A percentile compares a stretch with the other conserved stretches of the same genome.
Evolutionary conservation across 2,888 invertebrate genomes (phyloP).

Genomic region (Hydrotaea cyrtoneurina): DNA sequence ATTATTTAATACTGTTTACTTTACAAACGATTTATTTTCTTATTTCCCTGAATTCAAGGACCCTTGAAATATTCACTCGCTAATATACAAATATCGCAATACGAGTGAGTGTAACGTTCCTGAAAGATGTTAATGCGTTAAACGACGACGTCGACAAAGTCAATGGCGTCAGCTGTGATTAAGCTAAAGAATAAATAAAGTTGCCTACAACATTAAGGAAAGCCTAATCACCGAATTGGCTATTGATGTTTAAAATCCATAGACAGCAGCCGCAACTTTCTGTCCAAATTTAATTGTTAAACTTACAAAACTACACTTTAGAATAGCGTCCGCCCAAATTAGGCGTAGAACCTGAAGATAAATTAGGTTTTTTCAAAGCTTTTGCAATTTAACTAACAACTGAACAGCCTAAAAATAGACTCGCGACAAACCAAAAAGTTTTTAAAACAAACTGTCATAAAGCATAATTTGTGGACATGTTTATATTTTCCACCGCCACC

Average conservation of each 20-base stretch:
- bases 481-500: neutral
- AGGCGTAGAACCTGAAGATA: neutral
- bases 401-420: constrained; percentile 16
- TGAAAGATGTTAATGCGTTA: neutral
- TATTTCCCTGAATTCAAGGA: constrained; percentile 7
- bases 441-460: constrained; percentile 2
- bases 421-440: neutral
- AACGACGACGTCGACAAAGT: too few relatives aligned
- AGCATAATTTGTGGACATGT: neutral
- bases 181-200: neutral
- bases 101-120: neutral
- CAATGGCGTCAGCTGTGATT: neutral
- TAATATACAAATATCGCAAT: neutral
- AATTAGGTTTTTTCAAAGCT: neutral
- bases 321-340: neutral
- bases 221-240: neutral
- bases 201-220: neutral
- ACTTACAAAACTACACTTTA: neutral
- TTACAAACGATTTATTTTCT: neutral
- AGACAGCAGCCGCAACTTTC: neutral
- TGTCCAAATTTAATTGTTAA: neutral
- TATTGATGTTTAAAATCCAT: neutral
- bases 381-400: neutral
- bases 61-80: neutral
- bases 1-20: constrained; percentile 7